These are phyloP conservation scores for Pectinophora gossypiella DNA, from an alignment of 1,140 invertebrate genomes.

Conservation along the genomic window DNA sequence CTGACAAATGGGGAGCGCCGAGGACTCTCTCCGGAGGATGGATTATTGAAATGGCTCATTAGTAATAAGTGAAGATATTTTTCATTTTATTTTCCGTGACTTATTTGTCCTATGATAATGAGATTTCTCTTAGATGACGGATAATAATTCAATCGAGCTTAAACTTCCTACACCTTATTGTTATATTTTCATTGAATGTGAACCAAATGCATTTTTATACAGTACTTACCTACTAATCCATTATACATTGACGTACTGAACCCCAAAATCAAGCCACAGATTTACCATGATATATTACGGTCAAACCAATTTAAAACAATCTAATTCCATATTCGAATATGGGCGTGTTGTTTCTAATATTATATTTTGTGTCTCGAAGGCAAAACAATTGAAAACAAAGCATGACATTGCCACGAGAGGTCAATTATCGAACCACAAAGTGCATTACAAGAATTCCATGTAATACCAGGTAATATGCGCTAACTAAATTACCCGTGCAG, in stretches of 20 bases:
- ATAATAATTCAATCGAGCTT: too few relatives aligned
- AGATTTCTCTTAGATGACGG: too few relatives aligned
- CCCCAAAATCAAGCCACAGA: background rate
- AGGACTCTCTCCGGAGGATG: too few relatives aligned
- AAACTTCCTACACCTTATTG: too few relatives aligned
- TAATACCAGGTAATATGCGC: conserved; percentile 50
- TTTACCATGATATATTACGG: background rate
- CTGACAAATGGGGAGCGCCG: too few relatives aligned
- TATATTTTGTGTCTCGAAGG: conserved; percentile 21
- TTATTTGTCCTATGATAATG: too few relatives aligned
- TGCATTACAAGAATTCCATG: conserved; percentile 42
- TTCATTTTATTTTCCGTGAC: too few relatives aligned
- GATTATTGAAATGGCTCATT: too few relatives aligned
- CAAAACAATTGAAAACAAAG: conserved; percentile 33
- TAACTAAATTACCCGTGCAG: conserved; percentile 55
- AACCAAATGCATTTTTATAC: background rate
- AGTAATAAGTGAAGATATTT: too few relatives aligned
- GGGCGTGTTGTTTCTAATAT: background rate
- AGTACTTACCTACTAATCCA: too few relatives aligned
- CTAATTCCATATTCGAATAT: background rate
- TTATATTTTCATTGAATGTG: background rate
- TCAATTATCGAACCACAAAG: conserved; percentile 52
- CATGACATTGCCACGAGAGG: conserved; percentile 43
- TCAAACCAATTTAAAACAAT: background rate
- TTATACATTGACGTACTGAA: background rate